Evolutionary conservation across 2,888 invertebrate species (phyloP).

Genomic region (Ramazzottius varieornatus): DNA sequence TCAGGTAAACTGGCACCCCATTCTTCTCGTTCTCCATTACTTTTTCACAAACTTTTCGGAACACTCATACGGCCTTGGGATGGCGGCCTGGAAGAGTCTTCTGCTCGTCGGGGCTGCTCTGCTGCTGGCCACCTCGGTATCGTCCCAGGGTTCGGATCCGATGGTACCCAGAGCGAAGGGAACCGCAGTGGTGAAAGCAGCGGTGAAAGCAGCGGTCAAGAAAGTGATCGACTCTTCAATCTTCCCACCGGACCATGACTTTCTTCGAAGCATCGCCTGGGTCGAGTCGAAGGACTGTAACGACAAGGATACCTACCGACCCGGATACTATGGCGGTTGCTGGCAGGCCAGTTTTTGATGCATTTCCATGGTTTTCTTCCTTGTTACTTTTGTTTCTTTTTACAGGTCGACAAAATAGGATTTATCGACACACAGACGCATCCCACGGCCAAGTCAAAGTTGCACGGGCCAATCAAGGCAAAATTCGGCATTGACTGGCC

Average conservation of each 20-base stretch:
- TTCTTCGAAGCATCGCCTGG: neutral
- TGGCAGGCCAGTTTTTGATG: neutral
- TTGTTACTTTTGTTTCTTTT: neutral
- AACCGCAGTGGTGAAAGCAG: neutral
- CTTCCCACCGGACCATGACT: neutral
- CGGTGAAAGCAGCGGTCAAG: neutral
- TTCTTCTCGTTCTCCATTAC: too few relatives aligned
- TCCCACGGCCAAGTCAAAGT: neutral
- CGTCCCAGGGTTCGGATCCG: too few relatives aligned
- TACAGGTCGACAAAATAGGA: neutral
- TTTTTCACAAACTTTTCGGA: too few relatives aligned
- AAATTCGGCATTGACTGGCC: neutral
- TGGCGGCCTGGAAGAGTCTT: too few relatives aligned
- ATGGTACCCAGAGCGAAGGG: neutral
- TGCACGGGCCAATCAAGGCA: neutral
- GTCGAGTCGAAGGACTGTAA: neutral
- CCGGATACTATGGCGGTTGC: neutral
- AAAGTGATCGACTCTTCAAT: neutral
- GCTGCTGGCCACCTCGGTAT: too few relatives aligned
- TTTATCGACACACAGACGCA: neutral
- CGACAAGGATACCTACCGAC: neutral
- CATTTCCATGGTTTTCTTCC: neutral
- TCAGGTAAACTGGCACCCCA: too few relatives aligned
- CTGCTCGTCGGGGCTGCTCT: too few relatives aligned
- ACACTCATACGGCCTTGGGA: too few relatives aligned